Conservation (phyloP, 1,140 invertebrate genomes). For the Caerostris darwini region DNA sequence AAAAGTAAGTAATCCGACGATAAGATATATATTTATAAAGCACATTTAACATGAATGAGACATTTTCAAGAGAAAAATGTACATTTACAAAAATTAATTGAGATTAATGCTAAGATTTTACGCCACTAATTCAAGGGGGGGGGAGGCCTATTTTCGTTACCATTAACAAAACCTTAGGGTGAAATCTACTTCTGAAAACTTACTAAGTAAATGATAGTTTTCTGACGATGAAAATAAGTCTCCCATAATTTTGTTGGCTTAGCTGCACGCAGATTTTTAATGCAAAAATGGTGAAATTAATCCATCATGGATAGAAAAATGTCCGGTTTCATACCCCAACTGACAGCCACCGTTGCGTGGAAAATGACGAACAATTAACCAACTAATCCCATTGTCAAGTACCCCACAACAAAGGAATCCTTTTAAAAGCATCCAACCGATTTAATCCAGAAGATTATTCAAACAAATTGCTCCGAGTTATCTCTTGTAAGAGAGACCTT, state of each 20-base stretch:
- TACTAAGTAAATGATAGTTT: background rate
- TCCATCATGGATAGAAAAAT: background rate
- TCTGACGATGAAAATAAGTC: background rate
- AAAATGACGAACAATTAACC: constrained; percentile 40
- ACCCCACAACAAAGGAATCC: background rate
- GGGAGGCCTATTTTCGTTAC: too few relatives aligned
- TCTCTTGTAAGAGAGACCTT: background rate
- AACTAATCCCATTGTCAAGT: constrained; percentile 27
- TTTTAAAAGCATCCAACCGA: background rate
- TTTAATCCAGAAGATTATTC: constrained; percentile 58
- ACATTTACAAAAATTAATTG: too few relatives aligned
- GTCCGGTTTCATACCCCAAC: background rate
- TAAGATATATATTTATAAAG: too few relatives aligned
- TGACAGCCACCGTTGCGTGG: background rate
- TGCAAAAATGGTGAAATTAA: background rate
- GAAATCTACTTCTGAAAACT: background rate
- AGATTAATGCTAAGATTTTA: too few relatives aligned
- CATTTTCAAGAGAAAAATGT: too few relatives aligned
- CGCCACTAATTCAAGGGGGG: too few relatives aligned
- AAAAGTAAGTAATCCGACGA: too few relatives aligned
- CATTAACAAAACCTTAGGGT: too few relatives aligned
- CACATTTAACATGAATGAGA: too few relatives aligned
- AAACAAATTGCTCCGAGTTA: constrained; percentile 46
- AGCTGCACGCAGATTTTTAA: background rate
- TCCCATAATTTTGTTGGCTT: background rate